Percentiles rank a stretch among this genome's conserved stretches.
Evolutionary conservation across 2,113 vertebrate species (phyloP).

Genomic region (Oncorhynchus tshawytscha): DNA sequence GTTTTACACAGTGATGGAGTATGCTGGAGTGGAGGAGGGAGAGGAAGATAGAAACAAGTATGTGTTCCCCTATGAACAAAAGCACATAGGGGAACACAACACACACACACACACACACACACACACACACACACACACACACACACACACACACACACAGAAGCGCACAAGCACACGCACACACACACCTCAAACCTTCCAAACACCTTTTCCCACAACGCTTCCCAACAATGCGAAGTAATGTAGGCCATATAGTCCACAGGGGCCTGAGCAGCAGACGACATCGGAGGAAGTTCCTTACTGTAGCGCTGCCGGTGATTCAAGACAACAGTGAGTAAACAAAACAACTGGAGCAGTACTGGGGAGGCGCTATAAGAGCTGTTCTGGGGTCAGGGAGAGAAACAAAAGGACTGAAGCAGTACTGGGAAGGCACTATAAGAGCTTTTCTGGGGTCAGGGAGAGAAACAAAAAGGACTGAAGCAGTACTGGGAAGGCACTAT

Average conservation of each 20-base stretch:
- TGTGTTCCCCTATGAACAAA: neutral
- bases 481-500: too few relatives aligned
- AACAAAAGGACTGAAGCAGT: too few relatives aligned
- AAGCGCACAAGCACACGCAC: conserved; percentile 7
- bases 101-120: neutral
- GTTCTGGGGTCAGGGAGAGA: neutral
- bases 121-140: neutral
- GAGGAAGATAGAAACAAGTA: neutral
- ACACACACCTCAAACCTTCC: neutral
- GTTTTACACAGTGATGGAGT: neutral
- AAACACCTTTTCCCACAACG: conserved; percentile 10
- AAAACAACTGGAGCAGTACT: too few relatives aligned
- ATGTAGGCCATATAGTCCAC: conserved; percentile 71
- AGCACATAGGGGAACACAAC: conserved; percentile 1
- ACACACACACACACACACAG: conserved; percentile 13
- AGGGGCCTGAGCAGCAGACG: conserved; percentile 44
- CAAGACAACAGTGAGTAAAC: conserved; percentile 47
- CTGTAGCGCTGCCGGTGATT: conserved; percentile 44
- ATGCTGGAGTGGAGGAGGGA: neutral
- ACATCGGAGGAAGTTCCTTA: conserved; percentile 45
- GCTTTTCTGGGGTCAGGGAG: neutral
- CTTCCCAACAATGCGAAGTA: conserved; percentile 48
- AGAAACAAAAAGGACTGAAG: neutral
- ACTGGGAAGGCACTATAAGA: neutral
- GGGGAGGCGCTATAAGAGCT: neutral